Evolutionary conservation across 2,888 invertebrate species (phyloP).

Genomic region (Dastarcus helophoroides): DNA sequence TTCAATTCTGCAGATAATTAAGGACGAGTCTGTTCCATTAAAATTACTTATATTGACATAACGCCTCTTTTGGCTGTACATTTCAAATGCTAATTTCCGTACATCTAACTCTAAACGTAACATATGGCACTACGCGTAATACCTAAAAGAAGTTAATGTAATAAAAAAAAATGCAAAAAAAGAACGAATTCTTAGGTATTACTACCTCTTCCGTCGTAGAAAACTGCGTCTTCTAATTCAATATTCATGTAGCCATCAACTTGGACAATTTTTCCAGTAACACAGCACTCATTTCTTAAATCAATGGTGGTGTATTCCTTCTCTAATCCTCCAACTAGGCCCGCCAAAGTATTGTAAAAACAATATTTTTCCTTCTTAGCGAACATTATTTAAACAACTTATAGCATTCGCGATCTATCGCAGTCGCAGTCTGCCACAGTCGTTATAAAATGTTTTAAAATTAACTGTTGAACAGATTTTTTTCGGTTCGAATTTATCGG

Average conservation of each 20-base stretch:
- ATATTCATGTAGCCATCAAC: conserved; percentile 63
- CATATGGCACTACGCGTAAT: too few species aligned
- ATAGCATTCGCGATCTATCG: too few species aligned
- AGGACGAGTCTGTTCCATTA: too few species aligned
- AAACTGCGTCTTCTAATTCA: conserved; percentile 49
- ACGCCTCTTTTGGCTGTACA: too few species aligned
- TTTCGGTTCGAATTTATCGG: too few species aligned
- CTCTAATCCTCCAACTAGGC: conserved; percentile 50
- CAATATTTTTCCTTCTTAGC: conserved; percentile 20
- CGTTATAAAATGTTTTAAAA: too few species aligned
- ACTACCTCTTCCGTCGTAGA: conserved; percentile 48
- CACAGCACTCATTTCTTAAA: conserved; percentile 51
- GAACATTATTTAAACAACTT: conserved; percentile 4
- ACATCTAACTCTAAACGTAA: too few species aligned
- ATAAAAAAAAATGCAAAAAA: conserved; percentile 3
- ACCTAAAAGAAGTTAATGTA: background rate
- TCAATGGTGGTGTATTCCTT: conserved; percentile 51
- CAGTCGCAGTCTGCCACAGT: too few species aligned
- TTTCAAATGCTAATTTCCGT: too few species aligned
- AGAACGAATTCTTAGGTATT: background rate
- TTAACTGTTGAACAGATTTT: too few species aligned
- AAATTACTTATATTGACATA: too few species aligned
- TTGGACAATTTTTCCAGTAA: conserved; percentile 47
- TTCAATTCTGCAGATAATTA: too few species aligned
- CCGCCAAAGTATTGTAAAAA: conserved; percentile 49